A percentile compares a stretch with the other conserved stretches of the same genome.
phyloP scores from a whole-genome alignment of 2,113 vertebrate species.

The Callithrix jacchus region DNA sequence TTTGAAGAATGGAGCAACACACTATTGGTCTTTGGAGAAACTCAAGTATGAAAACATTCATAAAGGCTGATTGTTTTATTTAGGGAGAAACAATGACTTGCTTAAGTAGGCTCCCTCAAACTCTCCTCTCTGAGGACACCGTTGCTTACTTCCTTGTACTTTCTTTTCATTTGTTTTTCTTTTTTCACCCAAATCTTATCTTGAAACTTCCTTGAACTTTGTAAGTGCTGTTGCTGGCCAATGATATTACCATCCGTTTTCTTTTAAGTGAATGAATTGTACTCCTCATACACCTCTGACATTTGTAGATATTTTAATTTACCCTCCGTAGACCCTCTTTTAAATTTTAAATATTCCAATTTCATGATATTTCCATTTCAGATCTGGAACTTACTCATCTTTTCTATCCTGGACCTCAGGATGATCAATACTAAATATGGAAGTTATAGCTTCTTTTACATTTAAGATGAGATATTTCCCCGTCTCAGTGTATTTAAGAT shows the following conservation, averaged over 20 bases:
- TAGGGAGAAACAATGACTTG: not conserved
- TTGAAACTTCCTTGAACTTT: not conserved
- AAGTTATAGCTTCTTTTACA: not conserved
- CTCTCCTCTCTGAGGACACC: not conserved
- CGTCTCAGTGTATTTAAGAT: not conserved
- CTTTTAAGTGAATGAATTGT: not conserved
- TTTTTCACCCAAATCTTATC: too few species aligned
- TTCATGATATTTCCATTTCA: not conserved
- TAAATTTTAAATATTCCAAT: not conserved
- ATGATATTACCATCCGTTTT: not conserved
- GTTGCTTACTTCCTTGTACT: not conserved
- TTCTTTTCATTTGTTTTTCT: not conserved
- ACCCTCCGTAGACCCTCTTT: not conserved
- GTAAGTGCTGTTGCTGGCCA: not conserved
- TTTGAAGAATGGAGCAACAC: slow-evolving; percentile 96
- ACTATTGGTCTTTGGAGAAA: slow-evolving; percentile 98
- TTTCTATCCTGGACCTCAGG: not conserved
- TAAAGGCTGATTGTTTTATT: not conserved
- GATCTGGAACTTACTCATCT: not conserved
- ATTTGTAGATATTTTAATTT: not conserved
- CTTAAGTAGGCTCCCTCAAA: not conserved
- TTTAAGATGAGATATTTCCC: not conserved
- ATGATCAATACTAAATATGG: not conserved
- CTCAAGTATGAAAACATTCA: slow-evolving; percentile 88
- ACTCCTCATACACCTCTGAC: not conserved